Evolutionary conservation across 2,888 invertebrate species (phyloP), one percentile per base, ranked within the genome.

Genomic region (Melanotus villosus): DNA sequence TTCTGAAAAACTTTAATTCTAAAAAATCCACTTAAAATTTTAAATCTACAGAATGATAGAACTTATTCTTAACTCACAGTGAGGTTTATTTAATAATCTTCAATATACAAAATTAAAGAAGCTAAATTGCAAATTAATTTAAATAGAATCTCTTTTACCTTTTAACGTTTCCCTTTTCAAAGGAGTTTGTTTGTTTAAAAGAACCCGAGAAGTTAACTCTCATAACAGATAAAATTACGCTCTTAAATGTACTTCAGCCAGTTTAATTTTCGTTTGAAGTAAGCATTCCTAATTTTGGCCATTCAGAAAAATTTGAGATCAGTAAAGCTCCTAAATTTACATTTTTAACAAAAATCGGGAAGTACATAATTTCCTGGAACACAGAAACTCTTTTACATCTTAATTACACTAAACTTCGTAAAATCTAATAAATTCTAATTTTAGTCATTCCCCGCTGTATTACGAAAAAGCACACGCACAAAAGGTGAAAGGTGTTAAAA

Each of bases 401-500:
- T 59, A 59, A 59, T 59, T 59, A 59, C 45, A 32, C 43, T 21
- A 32, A 59, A 59, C 59, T 59, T 59, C 14, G 45, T 14, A 34
- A 41, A 59, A 45, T 59, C 59, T 59, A 59, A 59, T 59, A 59
- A 59, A 59, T 59, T 45, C 59, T 45, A 59, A 59, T 59, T 59
- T 45, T 21, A 26, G 45, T 59, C 38, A 34, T 45, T 45, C 43
- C 45, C 34, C 34, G 23, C 30, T 34, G 45, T 21, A 45, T 43
- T 57, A 26, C 57, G 57, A 45, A 64, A 64, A 64, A 56, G 54
- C 41, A 45, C 54, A 45, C 26, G 64, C 64, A 64, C 64, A 52
- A 56, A 64, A 64, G 41, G 57, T 36, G 32, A 50, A 52, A 50
- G 57, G 57, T 62, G 62, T 26, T 52, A 62, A 52, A 52, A 50